These are phyloP conservation scores for Triplophysa bombifrons DNA, from an alignment of 2,797 vertebrate species.

Conservation along the genomic window DNA sequence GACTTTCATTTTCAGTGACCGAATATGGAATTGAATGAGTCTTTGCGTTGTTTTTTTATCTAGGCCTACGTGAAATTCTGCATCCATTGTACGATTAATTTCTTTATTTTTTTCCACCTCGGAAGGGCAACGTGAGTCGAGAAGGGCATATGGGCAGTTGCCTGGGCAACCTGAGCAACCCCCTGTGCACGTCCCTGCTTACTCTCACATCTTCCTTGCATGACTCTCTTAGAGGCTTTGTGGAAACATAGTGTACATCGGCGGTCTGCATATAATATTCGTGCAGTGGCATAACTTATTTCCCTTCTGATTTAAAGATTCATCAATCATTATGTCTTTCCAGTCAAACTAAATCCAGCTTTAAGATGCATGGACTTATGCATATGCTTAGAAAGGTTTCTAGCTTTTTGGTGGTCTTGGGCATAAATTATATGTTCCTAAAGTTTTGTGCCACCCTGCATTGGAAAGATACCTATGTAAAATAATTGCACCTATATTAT, in stretches of 20 bases:
- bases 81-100: too few species aligned
- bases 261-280: constrained; percentile 56
- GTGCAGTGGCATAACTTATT: constrained; percentile 52
- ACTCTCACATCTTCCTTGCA: constrained; percentile 31
- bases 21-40: too few species aligned
- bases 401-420: constrained; percentile 54
- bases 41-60: too few species aligned
- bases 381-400: constrained; percentile 47
- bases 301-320: constrained; percentile 58
- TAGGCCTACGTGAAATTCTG: too few species aligned
- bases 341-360: constrained; percentile 44
- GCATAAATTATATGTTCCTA: constrained; percentile 45
- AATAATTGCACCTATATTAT: constrained; percentile 39
- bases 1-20: too few species aligned
- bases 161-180: too few species aligned
- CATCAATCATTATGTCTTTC: constrained; percentile 57
- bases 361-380: constrained; percentile 38
- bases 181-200: too few species aligned
- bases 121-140: too few species aligned
- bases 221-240: constrained; percentile 34
- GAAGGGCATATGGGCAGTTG: too few species aligned
- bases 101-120: too few species aligned
- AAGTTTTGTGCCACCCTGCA: constrained; percentile 47
- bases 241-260: constrained; percentile 29
- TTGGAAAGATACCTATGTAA: constrained; percentile 47